Percentiles rank a stretch among this genome's conserved stretches.
phyloP scores from a whole-genome alignment of 2,888 invertebrate genomes.

The Standfussiana lucernea region DNA sequence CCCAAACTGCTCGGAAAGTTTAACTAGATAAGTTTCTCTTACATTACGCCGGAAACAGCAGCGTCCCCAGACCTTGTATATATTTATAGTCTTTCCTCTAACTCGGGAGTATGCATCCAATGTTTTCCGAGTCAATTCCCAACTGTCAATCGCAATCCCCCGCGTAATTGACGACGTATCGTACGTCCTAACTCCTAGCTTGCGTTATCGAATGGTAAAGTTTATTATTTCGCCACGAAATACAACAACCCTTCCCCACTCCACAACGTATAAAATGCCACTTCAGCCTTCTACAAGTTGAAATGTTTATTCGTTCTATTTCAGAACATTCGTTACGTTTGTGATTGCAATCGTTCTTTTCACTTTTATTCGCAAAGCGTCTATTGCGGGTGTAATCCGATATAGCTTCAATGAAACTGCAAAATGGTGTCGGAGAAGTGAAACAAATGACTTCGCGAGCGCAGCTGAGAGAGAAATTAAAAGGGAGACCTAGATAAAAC shows the following conservation, averaged over 20 bases:
- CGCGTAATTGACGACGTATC: slow-evolving; percentile 59
- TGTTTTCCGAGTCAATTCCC: slow-evolving; percentile 70
- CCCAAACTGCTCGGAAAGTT: slow-evolving; percentile 77
- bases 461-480: slow-evolving; percentile 43
- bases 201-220: slow-evolving; percentile 38
- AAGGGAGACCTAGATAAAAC: slow-evolving; percentile 14
- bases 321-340: slow-evolving; percentile 44
- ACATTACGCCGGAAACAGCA: slow-evolving; percentile 75
- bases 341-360: slow-evolving; percentile 56
- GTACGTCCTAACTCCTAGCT: slow-evolving; percentile 21
- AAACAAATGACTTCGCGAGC: slow-evolving; percentile 31
- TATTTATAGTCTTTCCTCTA: slow-evolving; percentile 71
- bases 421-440: slow-evolving; percentile 30
- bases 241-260: slow-evolving; percentile 30
- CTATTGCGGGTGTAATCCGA: slow-evolving; percentile 48
- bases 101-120: slow-evolving; percentile 69
- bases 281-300: slow-evolving; percentile 20
- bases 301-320: slow-evolving; percentile 41
- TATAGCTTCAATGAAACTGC: slow-evolving; percentile 46
- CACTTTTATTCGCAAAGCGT: slow-evolving; percentile 47
- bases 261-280: slow-evolving; percentile 36
- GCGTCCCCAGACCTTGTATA: slow-evolving; percentile 71
- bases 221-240: slow-evolving; percentile 33
- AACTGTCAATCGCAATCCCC: slow-evolving; percentile 68
- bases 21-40: slow-evolving; percentile 82